A percentile compares a stretch with the other conserved stretches of the same genome.
phyloP scores from a whole-genome alignment of 2,797 vertebrate species.

The Discoglossus pictus region DNA sequence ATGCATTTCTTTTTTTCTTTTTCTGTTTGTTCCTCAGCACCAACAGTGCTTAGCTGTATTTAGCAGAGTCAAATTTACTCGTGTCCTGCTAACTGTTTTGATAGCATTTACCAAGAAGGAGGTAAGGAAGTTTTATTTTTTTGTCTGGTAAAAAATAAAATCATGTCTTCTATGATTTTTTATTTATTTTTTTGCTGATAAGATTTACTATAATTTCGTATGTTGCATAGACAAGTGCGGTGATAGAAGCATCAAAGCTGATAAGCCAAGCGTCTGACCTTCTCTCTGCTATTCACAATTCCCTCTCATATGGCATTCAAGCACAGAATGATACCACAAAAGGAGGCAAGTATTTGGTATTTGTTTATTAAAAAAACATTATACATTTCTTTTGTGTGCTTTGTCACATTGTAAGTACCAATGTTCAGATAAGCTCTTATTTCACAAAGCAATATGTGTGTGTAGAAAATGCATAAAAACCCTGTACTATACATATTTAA shows the following conservation, averaged over 20 bases:
- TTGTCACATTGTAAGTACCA: too few relatives aligned
- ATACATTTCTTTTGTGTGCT: too few relatives aligned
- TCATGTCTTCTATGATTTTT: too few relatives aligned
- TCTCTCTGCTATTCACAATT: conserved; percentile 90
- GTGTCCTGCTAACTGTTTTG: conserved; percentile 89
- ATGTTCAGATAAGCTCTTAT: too few relatives aligned
- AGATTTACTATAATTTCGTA: conserved; percentile 9
- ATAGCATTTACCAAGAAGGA: conserved; percentile 98
- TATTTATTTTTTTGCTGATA: too few relatives aligned
- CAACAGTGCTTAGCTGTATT: conserved; percentile 95
- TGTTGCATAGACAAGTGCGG: conserved; percentile 85
- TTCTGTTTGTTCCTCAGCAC: conserved; percentile 74
- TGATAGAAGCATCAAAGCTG: conserved; percentile 94
- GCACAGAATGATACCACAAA: conserved; percentile 98
- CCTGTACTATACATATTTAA: too few relatives aligned
- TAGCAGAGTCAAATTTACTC: conserved; percentile 96
- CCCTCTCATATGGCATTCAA: conserved; percentile 91
- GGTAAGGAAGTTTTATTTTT: conserved; percentile 67
- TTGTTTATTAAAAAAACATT: too few relatives aligned
- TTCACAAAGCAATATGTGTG: too few relatives aligned
- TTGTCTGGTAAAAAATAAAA: too few relatives aligned
- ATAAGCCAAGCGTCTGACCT: conserved; percentile 92
- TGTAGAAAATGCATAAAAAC: too few relatives aligned
- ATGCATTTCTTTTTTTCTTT: conserved; percentile 3
- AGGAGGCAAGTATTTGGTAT: conserved; percentile 87